Conservation (phyloP, 2,888 invertebrate species). For the Cataglyphis rosenhaueri region DNA sequence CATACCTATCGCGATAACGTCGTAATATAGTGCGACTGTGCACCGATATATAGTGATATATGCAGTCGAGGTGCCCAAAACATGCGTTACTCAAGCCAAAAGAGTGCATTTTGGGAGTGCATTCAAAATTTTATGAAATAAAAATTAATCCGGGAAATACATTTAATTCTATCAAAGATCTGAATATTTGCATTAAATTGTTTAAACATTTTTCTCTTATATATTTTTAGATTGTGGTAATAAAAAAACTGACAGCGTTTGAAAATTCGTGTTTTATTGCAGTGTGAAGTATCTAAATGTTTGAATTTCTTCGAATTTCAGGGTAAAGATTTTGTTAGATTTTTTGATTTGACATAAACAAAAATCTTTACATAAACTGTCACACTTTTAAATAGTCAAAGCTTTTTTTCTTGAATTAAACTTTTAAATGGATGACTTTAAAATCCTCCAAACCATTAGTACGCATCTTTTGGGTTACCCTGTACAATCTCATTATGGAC, state of each 20-base stretch:
- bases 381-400: background rate
- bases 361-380: background rate
- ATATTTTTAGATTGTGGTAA: background rate
- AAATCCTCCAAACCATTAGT: background rate
- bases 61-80: background rate
- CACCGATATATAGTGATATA: background rate
- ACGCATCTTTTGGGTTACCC: constrained; percentile 25
- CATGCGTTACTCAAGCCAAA: background rate
- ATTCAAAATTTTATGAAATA: background rate
- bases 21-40: background rate
- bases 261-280: background rate
- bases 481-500: constrained; percentile 25
- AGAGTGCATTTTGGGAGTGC: background rate
- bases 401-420: background rate
- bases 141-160: background rate
- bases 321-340: background rate
- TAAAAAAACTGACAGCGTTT: background rate
- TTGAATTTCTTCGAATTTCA: background rate
- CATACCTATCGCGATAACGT: constrained; percentile 21
- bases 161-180: background rate
- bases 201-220: background rate
- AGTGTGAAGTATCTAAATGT: background rate
- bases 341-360: background rate
- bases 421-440: background rate
- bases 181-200: background rate